Conservation (phyloP, 1,140 invertebrate genomes). For the Pogonomyrmex californicus region DNA sequence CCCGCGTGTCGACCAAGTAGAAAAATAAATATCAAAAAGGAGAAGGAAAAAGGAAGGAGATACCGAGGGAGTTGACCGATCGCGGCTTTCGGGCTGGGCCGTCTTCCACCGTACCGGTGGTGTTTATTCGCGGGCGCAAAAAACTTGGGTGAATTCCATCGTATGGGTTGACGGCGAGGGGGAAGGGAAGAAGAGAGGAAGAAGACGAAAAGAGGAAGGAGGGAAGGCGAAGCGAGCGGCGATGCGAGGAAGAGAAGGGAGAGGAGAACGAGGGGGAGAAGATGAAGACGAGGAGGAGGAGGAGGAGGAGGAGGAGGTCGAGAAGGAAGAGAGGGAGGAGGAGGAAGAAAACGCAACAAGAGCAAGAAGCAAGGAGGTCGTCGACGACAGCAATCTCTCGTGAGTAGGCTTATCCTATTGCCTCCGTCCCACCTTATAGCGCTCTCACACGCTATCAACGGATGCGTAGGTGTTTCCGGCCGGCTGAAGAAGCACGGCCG, state of each 20-base stretch:
- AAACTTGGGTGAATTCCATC: slow-evolving; percentile 64
- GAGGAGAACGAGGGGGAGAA: slow-evolving; percentile 2
- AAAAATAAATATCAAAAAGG: slow-evolving; percentile 59
- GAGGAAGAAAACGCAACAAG: slow-evolving; percentile 54
- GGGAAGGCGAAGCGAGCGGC: slow-evolving; percentile 25
- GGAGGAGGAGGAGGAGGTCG: slow-evolving; percentile 55
- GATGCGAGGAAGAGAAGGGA: slow-evolving; percentile 19
- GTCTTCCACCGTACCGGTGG: slow-evolving; percentile 46
- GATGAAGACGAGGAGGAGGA: slow-evolving; percentile 22
- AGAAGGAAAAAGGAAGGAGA: slow-evolving; percentile 7
- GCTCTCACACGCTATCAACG: slow-evolving; percentile 71
- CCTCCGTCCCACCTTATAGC: slow-evolving; percentile 68
- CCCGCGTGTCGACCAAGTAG: not conserved
- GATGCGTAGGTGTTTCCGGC: slow-evolving; percentile 79
- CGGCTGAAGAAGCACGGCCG: slow-evolving; percentile 71
- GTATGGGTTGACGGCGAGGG: slow-evolving; percentile 21
- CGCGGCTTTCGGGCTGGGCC: slow-evolving; percentile 55
- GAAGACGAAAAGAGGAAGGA: slow-evolving; percentile 32
- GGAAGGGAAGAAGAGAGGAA: slow-evolving; percentile 7
- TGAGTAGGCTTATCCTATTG: slow-evolving; percentile 68
- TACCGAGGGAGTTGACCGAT: slow-evolving; percentile 39
- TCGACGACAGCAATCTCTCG: slow-evolving; percentile 63
- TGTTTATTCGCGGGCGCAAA: slow-evolving; percentile 54
- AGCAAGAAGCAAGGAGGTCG: slow-evolving; percentile 61
- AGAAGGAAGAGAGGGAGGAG: not conserved